Evolutionary conservation across 2,113 vertebrate genomes (phyloP).

Genomic region (Brienomyrus longianalis): DNA sequence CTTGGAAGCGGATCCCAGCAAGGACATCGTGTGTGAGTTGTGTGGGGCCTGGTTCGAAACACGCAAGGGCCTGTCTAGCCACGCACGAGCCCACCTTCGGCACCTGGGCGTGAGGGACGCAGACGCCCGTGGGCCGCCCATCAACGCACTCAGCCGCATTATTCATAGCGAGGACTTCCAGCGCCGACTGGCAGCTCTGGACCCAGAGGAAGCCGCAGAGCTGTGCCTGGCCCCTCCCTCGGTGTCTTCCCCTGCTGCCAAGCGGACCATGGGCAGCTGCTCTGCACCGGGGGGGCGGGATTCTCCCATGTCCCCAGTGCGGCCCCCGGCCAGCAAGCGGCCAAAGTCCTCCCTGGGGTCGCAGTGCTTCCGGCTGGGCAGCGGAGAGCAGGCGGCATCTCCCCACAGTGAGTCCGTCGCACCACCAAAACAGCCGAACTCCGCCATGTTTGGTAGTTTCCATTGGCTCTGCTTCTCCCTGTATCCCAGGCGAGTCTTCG

Average conservation of each 20-base stretch:
- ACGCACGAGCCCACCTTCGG: constrained; percentile 76
- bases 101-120: constrained; percentile 71
- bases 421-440: not conserved
- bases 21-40: constrained; percentile 76
- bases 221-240: constrained; percentile 33
- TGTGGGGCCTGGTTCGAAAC: constrained; percentile 87
- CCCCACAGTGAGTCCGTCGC: constrained; percentile 25
- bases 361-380: not conserved
- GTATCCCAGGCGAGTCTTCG: not conserved
- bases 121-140: constrained; percentile 71
- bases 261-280: constrained; percentile 42
- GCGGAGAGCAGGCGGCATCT: not conserved
- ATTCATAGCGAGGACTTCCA: constrained; percentile 73
- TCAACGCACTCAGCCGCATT: constrained; percentile 73
- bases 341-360: constrained; percentile 50
- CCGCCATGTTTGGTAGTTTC: not conserved
- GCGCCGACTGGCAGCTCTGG: constrained; percentile 25
- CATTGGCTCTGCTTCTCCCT: not conserved
- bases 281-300: constrained; percentile 15
- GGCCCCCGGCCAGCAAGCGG: constrained; percentile 47
- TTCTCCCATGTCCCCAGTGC: constrained; percentile 30
- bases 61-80: constrained; percentile 76
- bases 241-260: constrained; percentile 33
- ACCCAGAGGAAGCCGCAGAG: constrained; percentile 18
- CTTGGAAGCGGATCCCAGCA: constrained; percentile 60